Conservation (phyloP, 2,797 vertebrate genomes). For the Squalus acanthias region DNA sequence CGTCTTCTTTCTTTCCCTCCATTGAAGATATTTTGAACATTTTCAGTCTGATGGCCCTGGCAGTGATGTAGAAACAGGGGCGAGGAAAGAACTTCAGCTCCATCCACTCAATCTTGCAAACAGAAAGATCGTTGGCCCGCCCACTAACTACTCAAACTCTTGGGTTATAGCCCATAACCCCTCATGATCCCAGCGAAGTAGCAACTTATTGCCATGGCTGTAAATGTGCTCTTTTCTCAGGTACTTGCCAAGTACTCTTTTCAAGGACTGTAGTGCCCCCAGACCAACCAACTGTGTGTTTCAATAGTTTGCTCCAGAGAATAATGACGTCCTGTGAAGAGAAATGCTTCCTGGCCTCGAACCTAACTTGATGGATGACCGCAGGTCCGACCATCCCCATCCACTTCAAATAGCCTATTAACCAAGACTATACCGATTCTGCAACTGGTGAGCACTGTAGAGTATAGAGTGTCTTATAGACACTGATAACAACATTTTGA, state of each 20-base stretch:
- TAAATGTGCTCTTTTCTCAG: not conserved
- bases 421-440: not conserved
- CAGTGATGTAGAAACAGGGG: no score
- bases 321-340: not conserved
- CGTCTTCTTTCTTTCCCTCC: no score
- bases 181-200: not conserved
- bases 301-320: not conserved
- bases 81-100: no score
- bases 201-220: not conserved
- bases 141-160: no score
- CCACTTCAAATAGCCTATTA: not conserved
- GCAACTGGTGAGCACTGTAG: no score
- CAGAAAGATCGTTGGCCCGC: no score
- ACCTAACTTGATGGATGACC: not conserved
- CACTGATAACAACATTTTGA: no score
- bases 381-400: not conserved
- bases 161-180: no score
- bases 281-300: not conserved
- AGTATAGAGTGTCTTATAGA: no score
- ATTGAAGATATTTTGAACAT: no score
- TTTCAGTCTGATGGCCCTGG: no score
- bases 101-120: no score
- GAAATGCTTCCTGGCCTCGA: not conserved
- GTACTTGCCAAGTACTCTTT: not conserved
- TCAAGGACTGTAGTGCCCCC: not conserved